phyloP scores from a whole-genome alignment of 2,888 invertebrate species.

The Mesochorus sp. region DNA sequence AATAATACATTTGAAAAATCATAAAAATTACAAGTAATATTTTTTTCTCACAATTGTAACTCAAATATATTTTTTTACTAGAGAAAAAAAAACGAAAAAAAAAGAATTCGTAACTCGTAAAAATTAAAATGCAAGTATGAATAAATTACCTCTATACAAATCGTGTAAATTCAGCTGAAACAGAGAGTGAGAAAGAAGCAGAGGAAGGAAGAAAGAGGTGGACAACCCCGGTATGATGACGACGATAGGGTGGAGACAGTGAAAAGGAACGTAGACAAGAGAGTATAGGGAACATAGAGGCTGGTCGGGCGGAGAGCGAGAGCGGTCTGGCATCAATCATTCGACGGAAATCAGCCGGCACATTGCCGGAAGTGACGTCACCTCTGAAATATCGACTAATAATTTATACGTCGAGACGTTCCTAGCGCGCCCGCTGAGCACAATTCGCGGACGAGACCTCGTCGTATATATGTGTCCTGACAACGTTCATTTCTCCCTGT shows the following conservation, averaged over 20 bases:
- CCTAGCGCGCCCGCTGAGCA: slow-evolving; percentile 66
- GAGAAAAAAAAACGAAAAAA: too few species aligned
- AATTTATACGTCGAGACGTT: slow-evolving; percentile 81
- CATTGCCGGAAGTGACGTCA: slow-evolving; percentile 81
- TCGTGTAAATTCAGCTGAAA: slow-evolving; percentile 2
- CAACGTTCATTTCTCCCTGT: slow-evolving; percentile 49
- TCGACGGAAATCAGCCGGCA: slow-evolving; percentile 79
- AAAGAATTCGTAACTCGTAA: too few species aligned
- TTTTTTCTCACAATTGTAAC: neutral
- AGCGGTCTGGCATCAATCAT: slow-evolving; percentile 76
- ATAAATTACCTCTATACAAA: neutral
- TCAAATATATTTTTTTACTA: too few species aligned
- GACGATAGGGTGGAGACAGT: slow-evolving; percentile 26
- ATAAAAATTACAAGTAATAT: neutral
- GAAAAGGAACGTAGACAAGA: slow-evolving; percentile 12
- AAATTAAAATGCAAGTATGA: neutral
- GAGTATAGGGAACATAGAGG: slow-evolving; percentile 62
- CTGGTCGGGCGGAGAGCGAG: slow-evolving; percentile 57
- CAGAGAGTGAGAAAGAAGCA: neutral
- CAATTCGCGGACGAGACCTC: slow-evolving; percentile 43
- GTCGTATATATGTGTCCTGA: slow-evolving; percentile 16
- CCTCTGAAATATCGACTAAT: slow-evolving; percentile 81
- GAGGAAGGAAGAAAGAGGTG: slow-evolving; percentile 7
- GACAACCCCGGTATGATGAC: slow-evolving; percentile 18
- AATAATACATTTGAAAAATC: too few species aligned